A percentile compares a stretch with the other conserved stretches of the same genome.
These are phyloP conservation scores for Drosophila quinaria DNA, from an alignment of 2,888 invertebrate species.

Conservation along the genomic window DNA sequence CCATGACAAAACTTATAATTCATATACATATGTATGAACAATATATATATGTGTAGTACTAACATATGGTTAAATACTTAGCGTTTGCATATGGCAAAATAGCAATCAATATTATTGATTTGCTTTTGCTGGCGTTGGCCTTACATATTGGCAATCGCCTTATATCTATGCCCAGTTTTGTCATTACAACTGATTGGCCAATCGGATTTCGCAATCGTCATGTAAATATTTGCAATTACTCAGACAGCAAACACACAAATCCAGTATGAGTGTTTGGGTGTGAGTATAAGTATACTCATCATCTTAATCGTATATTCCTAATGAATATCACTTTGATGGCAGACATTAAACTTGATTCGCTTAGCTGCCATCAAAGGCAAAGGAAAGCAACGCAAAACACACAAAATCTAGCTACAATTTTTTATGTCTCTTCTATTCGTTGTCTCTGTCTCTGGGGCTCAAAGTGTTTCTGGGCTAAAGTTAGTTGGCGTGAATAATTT, in stretches of 20 bases:
- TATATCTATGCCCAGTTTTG: conserved; percentile 57
- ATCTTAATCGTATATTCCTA: conserved; percentile 1
- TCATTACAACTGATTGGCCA: conserved; percentile 70
- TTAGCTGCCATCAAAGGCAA: conserved; percentile 18
- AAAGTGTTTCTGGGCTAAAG: conserved; percentile 35
- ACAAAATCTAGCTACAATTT: conserved; percentile 13
- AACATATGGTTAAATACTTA: conserved; percentile 13
- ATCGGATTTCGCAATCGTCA: conserved; percentile 37
- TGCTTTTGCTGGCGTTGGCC: conserved; percentile 15
- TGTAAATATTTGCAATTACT: conserved; percentile 51
- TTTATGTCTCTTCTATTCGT: conserved; percentile 4
- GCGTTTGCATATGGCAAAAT: conserved; percentile 4
- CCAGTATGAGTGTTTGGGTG: not conserved
- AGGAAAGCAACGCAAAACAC: not conserved
- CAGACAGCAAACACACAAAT: conserved; percentile 13
- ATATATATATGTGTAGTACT: not conserved
- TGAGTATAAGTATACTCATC: not conserved
- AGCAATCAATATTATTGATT: conserved; percentile 77
- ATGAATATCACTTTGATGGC: conserved; percentile 35
- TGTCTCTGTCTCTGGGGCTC: conserved; percentile 11
- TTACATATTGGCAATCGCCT: conserved; percentile 42
- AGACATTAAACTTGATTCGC: conserved; percentile 39
- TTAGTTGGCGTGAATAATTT: conserved; percentile 80
- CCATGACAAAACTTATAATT: conserved; percentile 14
- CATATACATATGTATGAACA: conserved; percentile 4